Base-by-base conservation (phyloP, 2,888 invertebrate species). In the Andrena hattorfiana region DNA sequence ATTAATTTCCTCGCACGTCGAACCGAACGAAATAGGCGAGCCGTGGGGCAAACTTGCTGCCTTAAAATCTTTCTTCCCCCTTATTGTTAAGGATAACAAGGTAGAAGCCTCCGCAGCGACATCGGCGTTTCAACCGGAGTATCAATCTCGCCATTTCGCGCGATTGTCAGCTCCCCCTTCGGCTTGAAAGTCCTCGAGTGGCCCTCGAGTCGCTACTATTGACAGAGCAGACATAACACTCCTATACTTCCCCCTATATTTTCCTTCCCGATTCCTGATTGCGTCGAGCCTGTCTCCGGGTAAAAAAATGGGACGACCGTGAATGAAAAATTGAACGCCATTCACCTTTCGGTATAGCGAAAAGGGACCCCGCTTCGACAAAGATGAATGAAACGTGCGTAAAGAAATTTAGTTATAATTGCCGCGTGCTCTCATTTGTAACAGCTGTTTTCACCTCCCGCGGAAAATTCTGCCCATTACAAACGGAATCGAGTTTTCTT, bases 141-240 rank as follows among this genome's bases (percentile, higher is more conserved):
- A 60, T 60, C 60, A 60, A 30, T 60, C 28, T 60, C 30, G 56
- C 26, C 56, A 56, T 56, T 56, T 56, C 23, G 56, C 23, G 23
- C 56, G 56, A 56, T 56, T 56, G 56, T 56, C 56, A 23, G 56
- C 0, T 56, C 10, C 56, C 56, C 56, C 56, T 26, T 26, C 23
- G 23, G 56, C 10, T 23, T 26, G 56, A 56, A 56, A 56, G 10
- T 56, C 56, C 23, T 23, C 56, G 23, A 56, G 56, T 56, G 56
- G 10, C 56, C 23, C 56, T 56, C 56, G 56, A 56, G 26, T 8
- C 10, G 56, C 13, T 56, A 56, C 23, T 26, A 20, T 26, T 56
- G 23, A 13, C 56, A 56, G 56, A 56, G 23, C 56, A 56, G 56
- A 56, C 23, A 56, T 23, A 56, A 56, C 56, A 56, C 56, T 26